Percentiles rank a stretch among this genome's conserved stretches.
These are phyloP conservation scores for Netelia virgata DNA, from an alignment of 2,888 invertebrate genomes.

Conservation along the genomic window DNA sequence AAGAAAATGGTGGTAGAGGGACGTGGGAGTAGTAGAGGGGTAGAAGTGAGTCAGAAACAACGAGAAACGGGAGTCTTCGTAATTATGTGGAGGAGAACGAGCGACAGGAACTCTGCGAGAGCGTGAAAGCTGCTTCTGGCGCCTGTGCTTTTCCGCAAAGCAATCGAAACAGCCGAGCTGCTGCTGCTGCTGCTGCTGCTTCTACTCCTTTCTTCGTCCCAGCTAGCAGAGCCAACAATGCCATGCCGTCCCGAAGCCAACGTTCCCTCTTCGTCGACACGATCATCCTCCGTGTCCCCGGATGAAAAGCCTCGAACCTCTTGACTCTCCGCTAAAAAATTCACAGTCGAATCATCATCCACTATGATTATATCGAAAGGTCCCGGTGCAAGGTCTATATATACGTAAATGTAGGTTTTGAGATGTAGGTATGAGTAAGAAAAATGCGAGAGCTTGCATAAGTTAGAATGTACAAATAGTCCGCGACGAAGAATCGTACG, in stretches of 20 bases:
- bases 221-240: constrained; percentile 58
- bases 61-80: constrained; percentile 61
- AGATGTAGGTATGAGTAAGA: background rate
- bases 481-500: background rate
- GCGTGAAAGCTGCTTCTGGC: constrained; percentile 47
- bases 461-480: background rate
- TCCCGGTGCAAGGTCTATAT: background rate
- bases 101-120: constrained; percentile 56
- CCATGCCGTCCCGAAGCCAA: constrained; percentile 54
- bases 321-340: constrained; percentile 61
- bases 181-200: constrained; percentile 24
- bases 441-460: background rate
- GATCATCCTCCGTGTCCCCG: constrained; percentile 59
- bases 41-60: constrained; percentile 56
- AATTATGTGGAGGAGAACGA: constrained; percentile 66
- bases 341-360: constrained; percentile 62
- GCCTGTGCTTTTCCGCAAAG: constrained; percentile 57
- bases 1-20: background rate
- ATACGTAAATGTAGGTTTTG: background rate
- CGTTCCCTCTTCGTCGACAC: constrained; percentile 36
- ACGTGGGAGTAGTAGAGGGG: constrained; percentile 31
- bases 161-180: constrained; percentile 67
- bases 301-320: constrained; percentile 48
- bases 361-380: constrained; percentile 46
- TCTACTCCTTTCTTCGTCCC: constrained; percentile 45